Evolutionary conservation across 23 tunicate genomes (phyloP), one percentile per base, ranked within the genome.

Genomic region (Corella eumyota): DNA sequence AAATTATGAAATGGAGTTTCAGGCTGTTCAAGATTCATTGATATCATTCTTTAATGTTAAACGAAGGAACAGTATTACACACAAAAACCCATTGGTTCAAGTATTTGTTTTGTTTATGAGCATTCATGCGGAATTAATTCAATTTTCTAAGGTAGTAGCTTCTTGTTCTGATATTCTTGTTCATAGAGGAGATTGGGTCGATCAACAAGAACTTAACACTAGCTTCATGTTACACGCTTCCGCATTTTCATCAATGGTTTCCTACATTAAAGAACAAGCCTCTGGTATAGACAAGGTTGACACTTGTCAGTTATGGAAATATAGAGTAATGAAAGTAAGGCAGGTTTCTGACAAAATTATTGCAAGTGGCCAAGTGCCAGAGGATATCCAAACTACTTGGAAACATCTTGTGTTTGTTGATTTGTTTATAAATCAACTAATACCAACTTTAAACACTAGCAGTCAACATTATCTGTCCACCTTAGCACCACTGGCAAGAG

Each of bases 241-340:
- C 4, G 81, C 81, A 6, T 65, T 75, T 27, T 38, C 65, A 55
- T 35, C 72, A 56, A 60, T 54, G 20, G 21, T 75, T n/a, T 36
- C 30, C 11, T 45, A 31, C 20, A 31, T 75, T 17, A 30, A 65
- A 27, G 57, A 29, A 11, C 58, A 52, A 30, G 71, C 66, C 17
- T 53, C 72, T 21, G 36, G 30, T 32, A 65, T 77, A 31, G 59
- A 33, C 25, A 30, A 59, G 19, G 36, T 36, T 1, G 68, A 59
- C 20, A 60, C 45, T 13, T 77, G 83, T 60, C 25, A 60, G n/a
- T 28, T 29, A 30, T 77, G 83, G 83, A 67, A 56, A 17, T 26
- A 33, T 7, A 36, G 25, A 9, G 66, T 50, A 2, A 25, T 17
- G 0, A 48, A 28, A 13, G 48, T 51, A 27, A 77, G 68, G 73